phyloP scores from a whole-genome alignment of 2,113 vertebrate species.

The Carettochelys insculpta region DNA sequence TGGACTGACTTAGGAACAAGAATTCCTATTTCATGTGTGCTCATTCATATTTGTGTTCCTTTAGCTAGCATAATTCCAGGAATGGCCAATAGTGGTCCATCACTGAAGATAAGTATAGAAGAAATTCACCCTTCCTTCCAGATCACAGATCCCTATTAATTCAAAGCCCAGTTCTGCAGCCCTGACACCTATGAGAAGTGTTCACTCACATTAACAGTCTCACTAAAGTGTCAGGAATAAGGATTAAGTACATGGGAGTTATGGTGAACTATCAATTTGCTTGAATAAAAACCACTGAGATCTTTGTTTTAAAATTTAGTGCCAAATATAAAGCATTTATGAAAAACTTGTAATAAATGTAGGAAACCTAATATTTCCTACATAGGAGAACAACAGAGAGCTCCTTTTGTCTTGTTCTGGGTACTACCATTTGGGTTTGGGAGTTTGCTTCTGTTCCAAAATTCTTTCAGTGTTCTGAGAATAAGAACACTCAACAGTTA shows the following conservation, averaged over 20 bases:
- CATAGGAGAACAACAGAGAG: not conserved
- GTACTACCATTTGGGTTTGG: not conserved
- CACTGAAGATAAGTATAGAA: conserved; percentile 14
- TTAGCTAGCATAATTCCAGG: not conserved
- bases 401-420: not conserved
- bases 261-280: not conserved
- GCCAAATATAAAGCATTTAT: not conserved
- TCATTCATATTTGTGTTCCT: not conserved
- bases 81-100: not conserved
- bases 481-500: conserved; percentile 36
- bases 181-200: not conserved
- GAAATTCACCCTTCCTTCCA: not conserved
- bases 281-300: not conserved
- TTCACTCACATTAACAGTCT: not conserved
- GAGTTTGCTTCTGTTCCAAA: conserved; percentile 18
- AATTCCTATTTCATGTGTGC: not conserved
- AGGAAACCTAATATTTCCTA: conserved; percentile 4
- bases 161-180: not conserved
- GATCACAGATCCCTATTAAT: not conserved
- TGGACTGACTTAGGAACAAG: not conserved
- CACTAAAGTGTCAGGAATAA: not conserved
- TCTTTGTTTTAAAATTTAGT: rapidly evolving
- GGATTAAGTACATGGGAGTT: not conserved
- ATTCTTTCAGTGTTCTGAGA: not conserved
- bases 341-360: not conserved